Evolutionary conservation across 2,797 vertebrate genomes (phyloP).

Genomic region (Remorina albescens): DNA sequence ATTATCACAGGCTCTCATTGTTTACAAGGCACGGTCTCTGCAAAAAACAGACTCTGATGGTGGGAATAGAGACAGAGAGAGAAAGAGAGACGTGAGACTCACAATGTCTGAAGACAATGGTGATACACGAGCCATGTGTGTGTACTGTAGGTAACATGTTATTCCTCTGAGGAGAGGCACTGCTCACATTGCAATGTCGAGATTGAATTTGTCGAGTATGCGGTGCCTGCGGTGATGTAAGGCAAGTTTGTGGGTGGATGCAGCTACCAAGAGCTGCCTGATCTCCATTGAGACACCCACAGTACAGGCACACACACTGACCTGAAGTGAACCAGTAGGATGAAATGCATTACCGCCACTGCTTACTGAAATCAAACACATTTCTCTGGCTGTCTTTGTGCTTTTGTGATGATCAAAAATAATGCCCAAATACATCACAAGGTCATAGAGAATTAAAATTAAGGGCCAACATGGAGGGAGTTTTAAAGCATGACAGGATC

Average conservation of each 20-base stretch:
- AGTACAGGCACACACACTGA: background rate
- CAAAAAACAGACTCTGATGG: slow-evolving; percentile 46
- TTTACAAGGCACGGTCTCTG: slow-evolving; percentile 66
- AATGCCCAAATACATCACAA: no score
- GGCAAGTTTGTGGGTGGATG: slow-evolving; percentile 20
- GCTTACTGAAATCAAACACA: slow-evolving; percentile 14
- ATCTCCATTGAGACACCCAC: slow-evolving; percentile 19
- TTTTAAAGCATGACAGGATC: background rate
- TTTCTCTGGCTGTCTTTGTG: background rate
- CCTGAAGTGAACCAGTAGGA: slow-evolving; percentile 12
- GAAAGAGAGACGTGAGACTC: slow-evolving; percentile 22
- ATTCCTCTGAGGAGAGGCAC: slow-evolving; percentile 38
- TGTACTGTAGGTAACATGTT: slow-evolving; percentile 34
- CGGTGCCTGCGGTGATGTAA: slow-evolving; percentile 5
- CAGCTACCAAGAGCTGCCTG: slow-evolving; percentile 9
- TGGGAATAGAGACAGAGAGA: slow-evolving; percentile 5
- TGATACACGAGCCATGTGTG: slow-evolving; percentile 31
- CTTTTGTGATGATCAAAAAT: no score
- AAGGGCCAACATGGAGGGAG: no score
- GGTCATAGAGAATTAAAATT: no score
- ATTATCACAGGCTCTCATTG: slow-evolving; percentile 71
- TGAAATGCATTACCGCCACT: slow-evolving; percentile 8
- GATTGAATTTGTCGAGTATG: slow-evolving; percentile 5
- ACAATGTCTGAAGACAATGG: slow-evolving; percentile 21
- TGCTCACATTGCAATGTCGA: slow-evolving; percentile 42